Conservation (phyloP, 92 coral and sea anemone species). For the Umimayanthus chanpuru region DNA sequence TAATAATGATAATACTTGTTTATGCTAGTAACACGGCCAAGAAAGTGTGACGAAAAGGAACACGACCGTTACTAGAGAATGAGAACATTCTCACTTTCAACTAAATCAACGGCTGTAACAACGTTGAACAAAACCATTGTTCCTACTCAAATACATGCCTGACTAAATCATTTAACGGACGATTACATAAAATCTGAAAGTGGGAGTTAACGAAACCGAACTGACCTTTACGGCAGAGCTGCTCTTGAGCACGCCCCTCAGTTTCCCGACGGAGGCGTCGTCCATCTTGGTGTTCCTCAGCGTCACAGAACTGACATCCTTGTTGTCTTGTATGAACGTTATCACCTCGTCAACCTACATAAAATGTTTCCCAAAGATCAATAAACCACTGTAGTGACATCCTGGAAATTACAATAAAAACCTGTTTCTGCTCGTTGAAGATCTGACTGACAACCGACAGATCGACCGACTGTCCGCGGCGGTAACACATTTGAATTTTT, state of each 20-base stretch:
- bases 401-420: too few relatives aligned
- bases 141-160: not conserved
- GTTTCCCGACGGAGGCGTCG: slow-evolving; percentile 69
- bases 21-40: not conserved
- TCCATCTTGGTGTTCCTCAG: slow-evolving; percentile 78
- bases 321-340: slow-evolving; percentile 59
- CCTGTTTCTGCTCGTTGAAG: too few relatives aligned
- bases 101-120: not conserved
- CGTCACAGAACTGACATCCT: slow-evolving; percentile 78
- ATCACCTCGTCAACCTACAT: slow-evolving; percentile 83
- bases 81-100: too few relatives aligned
- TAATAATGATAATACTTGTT: not conserved
- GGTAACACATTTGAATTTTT: too few relatives aligned
- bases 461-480: too few relatives aligned
- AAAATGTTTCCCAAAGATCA: not conserved
- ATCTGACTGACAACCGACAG: too few relatives aligned
- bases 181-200: not conserved
- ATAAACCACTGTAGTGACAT: too few relatives aligned
- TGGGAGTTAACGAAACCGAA: not conserved
- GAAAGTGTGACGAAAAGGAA: not conserved
- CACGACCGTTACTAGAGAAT: not conserved
- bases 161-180: not conserved
- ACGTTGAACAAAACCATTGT: not conserved
- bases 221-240: slow-evolving; percentile 69
- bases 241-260: slow-evolving; percentile 62